Evolutionary conservation across 92 coral and sea anemone species (phyloP), one percentile per base, ranked within the genome.

Genomic region (Bergia sp.): DNA sequence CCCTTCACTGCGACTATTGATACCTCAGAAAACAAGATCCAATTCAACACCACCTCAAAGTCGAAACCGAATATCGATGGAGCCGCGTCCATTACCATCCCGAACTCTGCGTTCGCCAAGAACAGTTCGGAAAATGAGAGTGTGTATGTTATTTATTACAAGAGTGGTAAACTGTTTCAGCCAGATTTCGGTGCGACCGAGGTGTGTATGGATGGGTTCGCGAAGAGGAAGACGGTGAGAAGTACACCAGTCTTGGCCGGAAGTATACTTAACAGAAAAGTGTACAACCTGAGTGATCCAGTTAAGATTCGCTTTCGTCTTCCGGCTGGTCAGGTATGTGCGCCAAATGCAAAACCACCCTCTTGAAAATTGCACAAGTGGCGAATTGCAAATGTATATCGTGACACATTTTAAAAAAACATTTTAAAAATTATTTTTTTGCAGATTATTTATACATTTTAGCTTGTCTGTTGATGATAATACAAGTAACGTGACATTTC

Each of bases 211-310:
- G 94, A 94, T 61, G 95, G 99, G 10, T 97, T 94, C 58, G 89
- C 96, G 37, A 50, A 83, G 29, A 87, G 82, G 37, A 85, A 65
- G 45, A 81, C 81, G 12, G 66, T 77, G 37, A 82, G 82, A 84
- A 94, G 98, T 73, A 93, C 97, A 29, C 94, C 99, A 0, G 98
- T 97, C 11, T 81, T 97, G 73, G 91, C 99, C 23, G 95, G 97
- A 42, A 96, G 98, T 91, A 81, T 97, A 81, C 90, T 91, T 23
- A 94, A 92, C 36, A 88, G 89, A 29, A 79, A 91, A 45, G 94
- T 96, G 44, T 88, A 88, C 15, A 96, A 96, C 86, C 77, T 97
- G 73, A 90, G 95, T 79, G 88, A 92, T 18, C 98, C 97, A 38
- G 91, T 97, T 43, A 92, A 88, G 49, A 94, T 97, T 86, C 93